These are phyloP conservation scores for Physella acuta DNA, from an alignment of 1,140 invertebrate species.

Conservation along the genomic window DNA sequence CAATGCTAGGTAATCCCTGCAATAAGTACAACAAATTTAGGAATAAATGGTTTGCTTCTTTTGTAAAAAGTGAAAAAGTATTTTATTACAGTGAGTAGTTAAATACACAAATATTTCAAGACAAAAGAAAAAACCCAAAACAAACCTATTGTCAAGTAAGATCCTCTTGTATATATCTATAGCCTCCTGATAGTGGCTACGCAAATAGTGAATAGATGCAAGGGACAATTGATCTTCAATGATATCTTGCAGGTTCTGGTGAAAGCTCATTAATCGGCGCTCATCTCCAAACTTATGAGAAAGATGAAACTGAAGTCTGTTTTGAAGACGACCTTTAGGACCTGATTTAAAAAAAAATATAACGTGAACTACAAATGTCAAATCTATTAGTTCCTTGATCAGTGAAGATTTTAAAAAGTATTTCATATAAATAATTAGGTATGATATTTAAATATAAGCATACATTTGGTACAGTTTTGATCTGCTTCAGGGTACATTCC, in stretches of 20 bases:
- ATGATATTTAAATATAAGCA: neutral
- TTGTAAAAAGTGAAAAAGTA: too few relatives aligned
- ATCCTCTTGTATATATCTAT: slow-evolving; percentile 98
- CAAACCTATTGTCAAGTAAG: slow-evolving; percentile 88
- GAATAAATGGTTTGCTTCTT: too few relatives aligned
- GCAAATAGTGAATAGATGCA: slow-evolving; percentile 93
- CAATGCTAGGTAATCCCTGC: slow-evolving; percentile 85
- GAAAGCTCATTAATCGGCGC: slow-evolving; percentile 76
- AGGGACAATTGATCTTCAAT: slow-evolving; percentile 93
- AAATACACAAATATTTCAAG: too few relatives aligned
- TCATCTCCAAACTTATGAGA: slow-evolving; percentile 92
- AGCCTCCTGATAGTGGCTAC: slow-evolving; percentile 96
- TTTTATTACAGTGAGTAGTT: too few relatives aligned
- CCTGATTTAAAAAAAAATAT: slow-evolving; percentile 40
- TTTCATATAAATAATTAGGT: neutral
- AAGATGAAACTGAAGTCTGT: slow-evolving; percentile 86
- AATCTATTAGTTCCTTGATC: too few relatives aligned
- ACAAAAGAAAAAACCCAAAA: too few relatives aligned
- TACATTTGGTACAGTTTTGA: slow-evolving; percentile 49
- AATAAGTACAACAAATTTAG: slow-evolving; percentile 50
- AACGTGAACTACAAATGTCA: neutral
- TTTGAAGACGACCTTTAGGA: slow-evolving; percentile 64
- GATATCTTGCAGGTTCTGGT: slow-evolving; percentile 82
- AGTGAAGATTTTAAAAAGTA: too few relatives aligned
- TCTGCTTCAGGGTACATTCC: slow-evolving; percentile 77